Percentiles rank a stretch among this genome's conserved stretches.
Conservation (phyloP, 2,113 vertebrate genomes). For the Bufo bufo region DNA sequence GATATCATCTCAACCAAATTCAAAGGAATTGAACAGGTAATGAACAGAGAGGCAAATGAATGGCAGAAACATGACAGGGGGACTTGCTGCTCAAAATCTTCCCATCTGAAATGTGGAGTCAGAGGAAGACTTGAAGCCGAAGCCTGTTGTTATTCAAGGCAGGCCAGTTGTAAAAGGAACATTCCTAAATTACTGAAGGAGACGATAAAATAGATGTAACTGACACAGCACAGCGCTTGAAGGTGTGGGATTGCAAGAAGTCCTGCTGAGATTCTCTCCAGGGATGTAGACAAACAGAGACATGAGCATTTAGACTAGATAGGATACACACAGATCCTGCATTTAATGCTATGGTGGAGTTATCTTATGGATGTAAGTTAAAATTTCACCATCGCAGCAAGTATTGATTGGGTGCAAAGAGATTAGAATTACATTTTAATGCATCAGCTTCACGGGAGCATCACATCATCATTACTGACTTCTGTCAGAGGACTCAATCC, state of each 20-base stretch:
- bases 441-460: not conserved
- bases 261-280: not conserved
- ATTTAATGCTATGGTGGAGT: no score
- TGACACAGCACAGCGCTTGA: not conserved
- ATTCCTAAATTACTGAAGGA: conserved; percentile 2
- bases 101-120: not conserved
- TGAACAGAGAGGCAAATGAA: not conserved
- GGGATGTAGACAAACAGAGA: not conserved
- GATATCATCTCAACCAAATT: conserved; percentile 1
- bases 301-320: not conserved
- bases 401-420: not conserved
- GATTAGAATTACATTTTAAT: not conserved
- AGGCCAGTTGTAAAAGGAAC: not conserved
- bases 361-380: not conserved
- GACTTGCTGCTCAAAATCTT: conserved; percentile 4
- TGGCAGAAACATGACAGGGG: not conserved
- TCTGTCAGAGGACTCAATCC: no score
- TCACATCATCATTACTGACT: not conserved
- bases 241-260: not conserved
- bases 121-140: not conserved
- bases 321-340: not conserved
- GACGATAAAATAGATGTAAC: not conserved
- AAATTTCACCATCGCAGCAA: not conserved
- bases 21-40: conserved; percentile 18
- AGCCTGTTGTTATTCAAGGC: conserved; percentile 5